Evolutionary conservation across 2,888 invertebrate genomes (phyloP), one percentile per base, ranked within the genome.

Genomic region (Phytoseiulus persimilis): DNA sequence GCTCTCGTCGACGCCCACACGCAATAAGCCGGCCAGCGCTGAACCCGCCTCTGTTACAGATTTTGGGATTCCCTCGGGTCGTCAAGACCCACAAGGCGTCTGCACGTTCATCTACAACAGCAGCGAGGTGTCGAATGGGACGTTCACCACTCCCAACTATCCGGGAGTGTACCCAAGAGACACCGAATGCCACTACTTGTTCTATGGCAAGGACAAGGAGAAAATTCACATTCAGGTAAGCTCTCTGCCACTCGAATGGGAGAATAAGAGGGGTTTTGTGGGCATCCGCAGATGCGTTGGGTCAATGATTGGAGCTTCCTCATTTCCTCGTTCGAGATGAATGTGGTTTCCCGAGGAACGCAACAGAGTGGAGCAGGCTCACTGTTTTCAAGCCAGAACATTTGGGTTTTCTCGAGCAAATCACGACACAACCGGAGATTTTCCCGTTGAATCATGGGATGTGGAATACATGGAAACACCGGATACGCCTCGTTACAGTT

Each of bases 21-120:
- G 28, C 65, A 23, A 28, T 23, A 23, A 65, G 65, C 46, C 14
- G 46, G 9, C 14, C 46, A 14, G 6, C 9, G 46, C 65, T 65
- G 65, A 65, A 65, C 23, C 87, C 6, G 28, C 87, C 45, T 91
- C 90, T 91, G 91, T 93, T 94, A 90, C 94, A 97, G 97, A 97
- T 94, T 97, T 96, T 92, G 97, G 97, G 90, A 96, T 97, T 92
- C 95, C 94, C 92, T 95, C 95, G 90, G 97, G 97, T 83, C 94
- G 94, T 90, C 97, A 97, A 90, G 92, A 92, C 90, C 90, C 91
- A 33, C 91, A 92, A 90, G 87, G 87, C 83, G 91, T 91, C 91
- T 91, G 98, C 93, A 96, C 96, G 91, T 98, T 98, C 93, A 95
- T 95, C 90, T 97, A 95, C 94, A 96, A 96, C 93, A 96, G 96